phyloP scores from a whole-genome alignment of 1,140 invertebrate species.

The Drosophila sechellia region DNA sequence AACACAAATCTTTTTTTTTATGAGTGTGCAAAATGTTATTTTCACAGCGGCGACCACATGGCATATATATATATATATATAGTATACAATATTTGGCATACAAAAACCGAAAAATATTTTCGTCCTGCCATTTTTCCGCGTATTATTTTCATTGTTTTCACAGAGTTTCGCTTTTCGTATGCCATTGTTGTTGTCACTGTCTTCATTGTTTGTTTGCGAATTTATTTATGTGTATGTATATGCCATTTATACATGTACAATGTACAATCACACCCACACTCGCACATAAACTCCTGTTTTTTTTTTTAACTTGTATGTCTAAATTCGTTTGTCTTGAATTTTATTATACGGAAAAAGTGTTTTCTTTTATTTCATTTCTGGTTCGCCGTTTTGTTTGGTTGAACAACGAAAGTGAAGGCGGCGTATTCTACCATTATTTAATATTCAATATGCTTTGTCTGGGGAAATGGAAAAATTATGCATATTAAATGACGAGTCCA shows the following conservation, averaged over 20 bases:
- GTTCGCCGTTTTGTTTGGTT: slow-evolving; percentile 22
- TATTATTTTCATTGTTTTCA: slow-evolving; percentile 79
- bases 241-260: slow-evolving; percentile 14
- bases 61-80: background rate
- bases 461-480: slow-evolving; percentile 79
- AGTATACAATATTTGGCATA: slow-evolving; percentile 12
- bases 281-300: slow-evolving; percentile 3
- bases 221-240: slow-evolving; percentile 59
- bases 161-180: slow-evolving; percentile 45
- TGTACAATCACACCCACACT: slow-evolving; percentile 1
- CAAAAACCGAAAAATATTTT: slow-evolving; percentile 63
- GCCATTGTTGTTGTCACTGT: slow-evolving; percentile 45
- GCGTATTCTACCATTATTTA: slow-evolving; percentile 62
- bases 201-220: slow-evolving; percentile 54
- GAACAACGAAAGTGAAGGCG: slow-evolving; percentile 34
- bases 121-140: slow-evolving; percentile 72
- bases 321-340: slow-evolving; percentile 80
- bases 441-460: slow-evolving; percentile 80
- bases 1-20: slow-evolving; percentile 6
- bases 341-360: slow-evolving; percentile 71
- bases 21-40: slow-evolving; percentile 7
- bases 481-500: slow-evolving; percentile 70
- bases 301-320: slow-evolving; percentile 66
- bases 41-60: slow-evolving; percentile 10
- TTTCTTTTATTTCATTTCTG: slow-evolving; percentile 54